phyloP scores from a whole-genome alignment of 2,113 vertebrate genomes.

The Ptilorrhoa leucosticta region DNA sequence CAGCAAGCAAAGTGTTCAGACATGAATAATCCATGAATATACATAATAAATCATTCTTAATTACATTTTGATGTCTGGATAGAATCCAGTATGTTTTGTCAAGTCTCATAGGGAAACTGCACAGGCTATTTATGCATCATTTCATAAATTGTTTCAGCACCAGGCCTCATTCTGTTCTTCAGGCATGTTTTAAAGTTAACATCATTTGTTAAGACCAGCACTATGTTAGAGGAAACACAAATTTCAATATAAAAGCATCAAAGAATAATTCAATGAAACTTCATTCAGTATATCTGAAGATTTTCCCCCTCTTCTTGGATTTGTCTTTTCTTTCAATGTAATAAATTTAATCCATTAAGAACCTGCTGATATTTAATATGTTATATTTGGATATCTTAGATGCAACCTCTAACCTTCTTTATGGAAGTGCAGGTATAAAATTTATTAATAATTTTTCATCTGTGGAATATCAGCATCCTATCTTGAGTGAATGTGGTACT shows the following conservation, averaged over 20 bases:
- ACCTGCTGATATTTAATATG: neutral
- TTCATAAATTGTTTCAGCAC: conserved; percentile 47
- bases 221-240: neutral
- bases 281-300: neutral
- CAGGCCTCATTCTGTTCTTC: conserved; percentile 26
- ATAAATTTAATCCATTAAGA: neutral
- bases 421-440: neutral
- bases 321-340: neutral
- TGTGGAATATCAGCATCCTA: neutral
- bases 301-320: neutral
- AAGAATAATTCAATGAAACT: neutral
- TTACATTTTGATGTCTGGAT: conserved; percentile 56
- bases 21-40: conserved; percentile 46
- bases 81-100: conserved; percentile 23
- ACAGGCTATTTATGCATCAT: conserved; percentile 33
- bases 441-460: neutral
- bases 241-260: neutral
- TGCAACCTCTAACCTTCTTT: neutral
- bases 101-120: conserved; percentile 22
- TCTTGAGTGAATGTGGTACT: neutral
- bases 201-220: neutral
- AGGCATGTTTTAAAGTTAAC: neutral
- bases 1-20: neutral
- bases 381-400: neutral
- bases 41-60: conserved; percentile 56